Evolutionary conservation across 2,888 invertebrate species (phyloP), one percentile per base, ranked within the genome.

Genomic region (Leucoptera coffeella): DNA sequence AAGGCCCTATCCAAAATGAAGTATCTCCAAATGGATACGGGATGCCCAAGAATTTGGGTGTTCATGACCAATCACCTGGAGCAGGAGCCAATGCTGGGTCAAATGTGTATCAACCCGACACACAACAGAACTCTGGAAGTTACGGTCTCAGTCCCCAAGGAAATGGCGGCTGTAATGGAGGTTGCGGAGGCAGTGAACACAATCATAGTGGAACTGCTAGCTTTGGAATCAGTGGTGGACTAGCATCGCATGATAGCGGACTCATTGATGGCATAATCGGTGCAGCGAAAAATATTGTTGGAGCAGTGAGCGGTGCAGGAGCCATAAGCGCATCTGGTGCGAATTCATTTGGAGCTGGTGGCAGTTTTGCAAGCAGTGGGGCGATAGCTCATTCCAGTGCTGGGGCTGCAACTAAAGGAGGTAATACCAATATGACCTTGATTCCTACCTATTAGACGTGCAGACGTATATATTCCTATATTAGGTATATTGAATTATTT

Each of bases 341-440:
- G 20, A 46, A 51, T 26, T 14, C 15, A 7, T 17, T 12, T 14
- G 27, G 45, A 9, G 35, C 36, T 4, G 37, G 31, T 14, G 35
- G 39, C 4, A 49, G 50, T 35, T 59, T 47, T 28, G 50, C 61
- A n/a, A 47, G 54, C 35, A 59, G 59, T 31, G 52, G 56, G 14
- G 54, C 61, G n/a, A 43, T 45, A 12, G 57, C 61, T 4, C 56
- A 61, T 27, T 52, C 61, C 12, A 44, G 53, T 12, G 38, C 59
- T 19, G 60, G 61, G 33, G 47, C 51, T 21, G 43, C 42, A 24
- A 47, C 48, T 17, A 62, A 62, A 57, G 59, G 56, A 53, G 54
- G 62, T 60, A n/a, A n/a, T n/a, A n/a, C n/a, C n/a, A n/a, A n/a
- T n/a, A n/a, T n/a, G n/a, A n/a, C n/a, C n/a, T n/a, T n/a, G n/a